Evolutionary conservation across 2,888 invertebrate species (phyloP).

Genomic region (Chesias legatella): DNA sequence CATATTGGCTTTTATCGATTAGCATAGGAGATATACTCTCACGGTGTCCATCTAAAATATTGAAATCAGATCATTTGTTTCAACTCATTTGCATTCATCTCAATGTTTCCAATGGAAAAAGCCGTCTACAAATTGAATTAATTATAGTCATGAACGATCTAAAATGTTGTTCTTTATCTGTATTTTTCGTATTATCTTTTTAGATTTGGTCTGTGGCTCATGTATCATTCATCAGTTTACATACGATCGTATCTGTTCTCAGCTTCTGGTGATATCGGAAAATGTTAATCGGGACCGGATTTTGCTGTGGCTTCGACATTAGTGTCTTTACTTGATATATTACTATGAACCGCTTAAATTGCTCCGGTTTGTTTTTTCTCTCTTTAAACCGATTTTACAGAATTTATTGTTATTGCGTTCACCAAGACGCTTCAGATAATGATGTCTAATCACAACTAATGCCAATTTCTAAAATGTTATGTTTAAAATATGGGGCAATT

Average conservation of each 20-base stretch:
- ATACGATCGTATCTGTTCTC: conserved; percentile 51
- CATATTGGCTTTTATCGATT: conserved; percentile 56
- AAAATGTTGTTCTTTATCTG: conserved; percentile 14
- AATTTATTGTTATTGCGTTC: conserved; percentile 37
- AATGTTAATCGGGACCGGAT: conserved; percentile 65
- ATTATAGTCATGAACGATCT: conserved; percentile 15
- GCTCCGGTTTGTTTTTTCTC: conserved; percentile 36
- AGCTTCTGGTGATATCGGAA: conserved; percentile 70
- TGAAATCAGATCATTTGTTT: conserved; percentile 40
- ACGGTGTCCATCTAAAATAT: conserved; percentile 36
- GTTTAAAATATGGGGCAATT: conserved; percentile 22
- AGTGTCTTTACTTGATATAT: conserved; percentile 63
- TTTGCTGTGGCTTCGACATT: conserved; percentile 51
- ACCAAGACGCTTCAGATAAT: conserved; percentile 16
- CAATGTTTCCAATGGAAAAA: conserved; percentile 19
- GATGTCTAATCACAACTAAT: conserved; percentile 19
- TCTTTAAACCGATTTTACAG: conserved; percentile 25
- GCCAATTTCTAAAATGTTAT: conserved; percentile 13
- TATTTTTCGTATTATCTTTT: conserved; percentile 15
- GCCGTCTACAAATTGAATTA: conserved; percentile 26
- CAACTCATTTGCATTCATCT: conserved; percentile 24
- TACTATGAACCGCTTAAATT: conserved; percentile 36
- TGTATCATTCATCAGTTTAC: conserved; percentile 70
- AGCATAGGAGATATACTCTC: conserved; percentile 53
- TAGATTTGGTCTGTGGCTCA: conserved; percentile 36